Base-by-base conservation (phyloP, 2,888 invertebrate genomes). In the Limnephilus lunatus region DNA sequence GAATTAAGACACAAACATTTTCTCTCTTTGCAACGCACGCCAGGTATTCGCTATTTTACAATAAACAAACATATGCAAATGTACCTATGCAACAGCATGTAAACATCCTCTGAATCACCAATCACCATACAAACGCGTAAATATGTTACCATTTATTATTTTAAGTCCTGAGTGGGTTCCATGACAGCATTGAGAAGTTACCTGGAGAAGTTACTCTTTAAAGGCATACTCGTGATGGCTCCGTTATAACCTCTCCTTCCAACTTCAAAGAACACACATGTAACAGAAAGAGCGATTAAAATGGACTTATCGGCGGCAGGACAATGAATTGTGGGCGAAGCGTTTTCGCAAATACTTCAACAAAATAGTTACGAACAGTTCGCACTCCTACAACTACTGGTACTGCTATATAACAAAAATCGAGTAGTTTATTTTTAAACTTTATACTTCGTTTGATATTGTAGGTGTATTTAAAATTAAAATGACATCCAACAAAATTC, bases 111-210 rank as follows among this genome's bases (percentile, higher is more conserved):
- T 53, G 19, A 53, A 53, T 53, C 14, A 53, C 53, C 14, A 48
- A 48, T 48, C 30, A 81, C 81, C 25, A 19, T 31, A 15, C 32
- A 31, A 82, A 19, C 82, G 1, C 31, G 82, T 32, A 31, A 82
- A 68, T 25, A 4, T n/a, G 68, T 82, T 32, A 82, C 82, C 32
- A 85, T 85, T 44, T 85, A 85, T 85, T 85, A 39, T 9, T 39
- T 25, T 53, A 44, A 88, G 32, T 32, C 15, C 19, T 25, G 88
- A 48, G 88, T 88, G 53, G 88, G 88, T 30, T 14, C 14, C 7
- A 68, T n/a, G 35, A 88, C 68, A 68, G 32, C 44, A 44, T 48
- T 3, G 11, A n/a, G n/a, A n/a, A n/a, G n/a, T n/a, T 39, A 35
- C n/a, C 44, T 4, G 12, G 5, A 31, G 44, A 85, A 32, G 31